phyloP scores from a whole-genome alignment of 2,888 invertebrate species.

The Rotaria sp. region DNA sequence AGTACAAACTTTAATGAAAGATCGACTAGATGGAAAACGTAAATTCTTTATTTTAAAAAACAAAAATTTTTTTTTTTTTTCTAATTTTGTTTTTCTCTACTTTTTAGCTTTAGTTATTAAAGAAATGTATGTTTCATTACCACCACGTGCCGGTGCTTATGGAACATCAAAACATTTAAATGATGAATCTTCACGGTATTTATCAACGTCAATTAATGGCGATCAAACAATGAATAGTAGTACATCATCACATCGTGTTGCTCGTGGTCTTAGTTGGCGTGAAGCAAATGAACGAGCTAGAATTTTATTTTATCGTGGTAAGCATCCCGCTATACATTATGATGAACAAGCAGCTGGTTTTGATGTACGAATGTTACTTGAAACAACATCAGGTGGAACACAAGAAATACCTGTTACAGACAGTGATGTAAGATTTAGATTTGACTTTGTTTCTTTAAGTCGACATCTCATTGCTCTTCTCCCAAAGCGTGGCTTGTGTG shows the following conservation, averaged over 20 bases:
- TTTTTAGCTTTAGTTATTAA: constrained; percentile 5
- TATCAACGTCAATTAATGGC: constrained; percentile 1
- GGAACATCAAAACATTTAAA: neutral
- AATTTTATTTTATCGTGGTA: constrained; percentile 40
- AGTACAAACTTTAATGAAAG: constrained; percentile 26
- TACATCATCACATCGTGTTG: constrained; percentile 9
- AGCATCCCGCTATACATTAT: constrained; percentile 38
- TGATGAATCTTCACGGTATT: neutral
- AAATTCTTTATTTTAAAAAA: neutral
- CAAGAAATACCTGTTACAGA: constrained; percentile 39
- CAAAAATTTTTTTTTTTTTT: neutral
- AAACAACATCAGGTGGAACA: constrained; percentile 25
- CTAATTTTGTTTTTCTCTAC: neutral
- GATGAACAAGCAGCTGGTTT: constrained; percentile 38
- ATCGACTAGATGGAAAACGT: constrained; percentile 22
- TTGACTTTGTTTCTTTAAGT: neutral
- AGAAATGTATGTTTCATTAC: constrained; percentile 10
- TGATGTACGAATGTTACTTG: constrained; percentile 33
- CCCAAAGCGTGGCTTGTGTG: too few relatives aligned
- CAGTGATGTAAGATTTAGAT: constrained; percentile 31
- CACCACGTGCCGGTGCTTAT: constrained; percentile 17
- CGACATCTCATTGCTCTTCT: too few relatives aligned
- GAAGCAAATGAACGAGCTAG: constrained; percentile 40
- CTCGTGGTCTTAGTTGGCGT: constrained; percentile 37
- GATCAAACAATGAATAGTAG: constrained; percentile 20